Conservation (phyloP, 2,797 vertebrate genomes). For the Tokudaia muenninki region DNA sequence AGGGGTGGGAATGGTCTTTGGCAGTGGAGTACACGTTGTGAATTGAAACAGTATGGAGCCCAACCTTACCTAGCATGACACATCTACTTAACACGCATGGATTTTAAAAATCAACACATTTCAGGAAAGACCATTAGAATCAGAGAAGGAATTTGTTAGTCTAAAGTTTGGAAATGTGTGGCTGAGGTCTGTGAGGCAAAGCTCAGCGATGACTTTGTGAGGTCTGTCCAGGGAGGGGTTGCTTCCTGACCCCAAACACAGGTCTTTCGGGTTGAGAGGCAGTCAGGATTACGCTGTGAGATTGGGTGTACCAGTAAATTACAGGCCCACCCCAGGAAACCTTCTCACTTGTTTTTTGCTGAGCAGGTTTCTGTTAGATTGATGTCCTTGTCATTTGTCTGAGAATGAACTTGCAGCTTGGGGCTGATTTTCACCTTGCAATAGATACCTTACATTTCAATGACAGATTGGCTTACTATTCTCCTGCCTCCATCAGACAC, state of each 20-base stretch:
- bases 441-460: constrained; percentile 40
- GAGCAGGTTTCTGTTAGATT: constrained; percentile 54
- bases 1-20: constrained; percentile 22
- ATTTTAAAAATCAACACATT: constrained; percentile 12
- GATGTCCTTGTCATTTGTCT: constrained; percentile 59
- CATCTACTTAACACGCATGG: not conserved
- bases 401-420: constrained; percentile 45
- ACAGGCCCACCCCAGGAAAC: not conserved
- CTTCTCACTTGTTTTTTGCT: not conserved
- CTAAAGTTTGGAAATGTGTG: not conserved
- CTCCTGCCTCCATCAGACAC: constrained; percentile 21
- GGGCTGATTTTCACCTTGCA: not conserved
- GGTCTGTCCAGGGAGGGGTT: not conserved
- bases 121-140: not conserved
- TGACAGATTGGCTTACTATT: not conserved
- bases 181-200: not conserved
- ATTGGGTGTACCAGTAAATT: constrained; percentile 12
- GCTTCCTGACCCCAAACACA: not conserved
- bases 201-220: not conserved
- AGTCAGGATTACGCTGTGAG: not conserved
- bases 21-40: not conserved
- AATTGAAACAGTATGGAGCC: not conserved
- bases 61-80: not conserved
- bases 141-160: not conserved
- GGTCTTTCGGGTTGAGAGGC: not conserved